phyloP scores from a whole-genome alignment of 2,888 invertebrate species.

The Suillia variegata region DNA sequence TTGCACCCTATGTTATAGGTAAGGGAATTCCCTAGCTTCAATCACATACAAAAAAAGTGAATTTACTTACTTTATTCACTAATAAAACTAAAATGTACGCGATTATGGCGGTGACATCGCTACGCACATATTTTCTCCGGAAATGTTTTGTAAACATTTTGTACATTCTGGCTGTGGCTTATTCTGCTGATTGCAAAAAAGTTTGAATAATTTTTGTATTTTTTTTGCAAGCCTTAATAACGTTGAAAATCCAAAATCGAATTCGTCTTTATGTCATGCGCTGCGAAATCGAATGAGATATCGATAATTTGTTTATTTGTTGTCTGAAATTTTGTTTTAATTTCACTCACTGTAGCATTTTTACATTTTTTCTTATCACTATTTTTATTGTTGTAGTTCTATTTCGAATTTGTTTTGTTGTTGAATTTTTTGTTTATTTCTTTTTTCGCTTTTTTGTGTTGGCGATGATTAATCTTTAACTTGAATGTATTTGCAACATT shows the following conservation, averaged over 20 bases:
- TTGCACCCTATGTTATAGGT: too few species aligned
- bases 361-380: neutral
- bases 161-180: conserved; percentile 45
- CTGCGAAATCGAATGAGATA: conserved; percentile 11
- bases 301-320: conserved; percentile 7
- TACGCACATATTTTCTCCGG: conserved; percentile 54
- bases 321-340: conserved; percentile 9
- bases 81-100: conserved; percentile 55
- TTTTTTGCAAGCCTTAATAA: too few species aligned
- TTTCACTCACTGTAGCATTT: conserved; percentile 5
- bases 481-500: conserved; percentile 6
- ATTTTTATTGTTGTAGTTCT: conserved; percentile 13
- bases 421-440: conserved; percentile 9
- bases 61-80: conserved; percentile 58
- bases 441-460: conserved; percentile 22
- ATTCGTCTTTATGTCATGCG: too few species aligned
- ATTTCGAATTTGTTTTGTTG: conserved; percentile 18
- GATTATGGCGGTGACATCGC: conserved; percentile 37
- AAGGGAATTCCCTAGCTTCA: too few species aligned
- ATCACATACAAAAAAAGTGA: too few species aligned
- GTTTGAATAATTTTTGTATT: conserved; percentile 17
- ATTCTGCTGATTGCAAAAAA: conserved; percentile 23
- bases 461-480: conserved; percentile 8
- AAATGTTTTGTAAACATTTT: conserved; percentile 62
- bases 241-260: too few species aligned